These are phyloP conservation scores for Mastomys coucha DNA, from an alignment of 2,113 vertebrate genomes.

Conservation along the genomic window DNA sequence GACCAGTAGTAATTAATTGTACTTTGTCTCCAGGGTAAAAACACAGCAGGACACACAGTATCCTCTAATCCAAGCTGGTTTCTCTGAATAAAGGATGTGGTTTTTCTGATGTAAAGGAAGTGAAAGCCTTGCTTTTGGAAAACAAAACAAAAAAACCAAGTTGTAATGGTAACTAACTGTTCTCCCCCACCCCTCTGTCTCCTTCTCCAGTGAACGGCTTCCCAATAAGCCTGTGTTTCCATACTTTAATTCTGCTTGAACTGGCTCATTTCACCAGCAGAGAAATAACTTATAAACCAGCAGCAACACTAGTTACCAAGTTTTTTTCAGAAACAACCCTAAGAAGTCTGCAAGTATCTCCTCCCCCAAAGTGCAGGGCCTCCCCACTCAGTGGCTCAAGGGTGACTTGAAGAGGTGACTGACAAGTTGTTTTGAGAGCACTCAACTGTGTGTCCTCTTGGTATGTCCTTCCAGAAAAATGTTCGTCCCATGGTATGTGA, in stretches of 20 bases:
- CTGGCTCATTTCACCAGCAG: no score
- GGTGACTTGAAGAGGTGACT: not conserved
- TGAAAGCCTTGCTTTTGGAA: conserved; percentile 21
- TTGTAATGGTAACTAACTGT: not conserved
- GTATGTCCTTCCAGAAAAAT: not conserved
- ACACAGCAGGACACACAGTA: not conserved
- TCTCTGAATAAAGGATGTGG: not conserved
- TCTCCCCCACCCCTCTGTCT: not conserved
- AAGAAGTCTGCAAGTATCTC: not conserved
- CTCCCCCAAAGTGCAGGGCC: not conserved
- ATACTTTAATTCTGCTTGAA: no score
- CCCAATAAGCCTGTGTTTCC: no score
- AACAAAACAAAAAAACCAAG: not conserved
- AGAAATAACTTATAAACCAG: no score
- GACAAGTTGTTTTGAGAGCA: not conserved
- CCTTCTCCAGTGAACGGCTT: no score
- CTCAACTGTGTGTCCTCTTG: not conserved
- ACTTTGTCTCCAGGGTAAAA: conserved; percentile 43
- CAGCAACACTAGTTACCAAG: not conserved
- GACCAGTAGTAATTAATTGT: conserved; percentile 33
- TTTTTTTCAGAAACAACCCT: not conserved
- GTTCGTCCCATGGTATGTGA: not conserved
- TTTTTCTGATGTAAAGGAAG: not conserved
- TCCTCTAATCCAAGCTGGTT: not conserved
- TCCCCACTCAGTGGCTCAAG: not conserved